Conservation (phyloP, 1,140 invertebrate genomes). For the Sycophila sp. region DNA sequence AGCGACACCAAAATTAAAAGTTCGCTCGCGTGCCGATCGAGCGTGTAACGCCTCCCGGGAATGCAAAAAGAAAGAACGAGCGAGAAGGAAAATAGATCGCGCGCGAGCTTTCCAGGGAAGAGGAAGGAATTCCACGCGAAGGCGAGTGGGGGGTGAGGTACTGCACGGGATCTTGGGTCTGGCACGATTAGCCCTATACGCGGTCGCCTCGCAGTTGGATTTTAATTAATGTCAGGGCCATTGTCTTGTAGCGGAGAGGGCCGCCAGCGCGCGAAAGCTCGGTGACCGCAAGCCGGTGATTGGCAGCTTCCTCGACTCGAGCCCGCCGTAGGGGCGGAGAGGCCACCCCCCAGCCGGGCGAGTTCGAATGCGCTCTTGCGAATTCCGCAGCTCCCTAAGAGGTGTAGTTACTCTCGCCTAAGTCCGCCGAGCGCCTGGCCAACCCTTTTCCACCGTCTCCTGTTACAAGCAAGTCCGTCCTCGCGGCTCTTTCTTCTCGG, state of each 20-base stretch:
- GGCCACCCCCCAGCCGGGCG: not conserved
- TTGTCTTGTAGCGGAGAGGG: constrained; percentile 7
- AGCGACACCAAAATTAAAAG: constrained; percentile 30
- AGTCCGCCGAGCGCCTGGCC: not conserved
- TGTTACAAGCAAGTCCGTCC: too few relatives aligned
- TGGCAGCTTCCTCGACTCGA: constrained; percentile 10
- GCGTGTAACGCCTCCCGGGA: constrained; percentile 5
- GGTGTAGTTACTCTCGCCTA: not conserved
- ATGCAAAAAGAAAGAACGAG: constrained; percentile 4
- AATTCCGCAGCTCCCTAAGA: constrained; percentile 21
- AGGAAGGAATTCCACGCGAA: not conserved
- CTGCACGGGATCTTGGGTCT: not conserved
- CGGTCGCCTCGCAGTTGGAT: constrained; percentile 23
- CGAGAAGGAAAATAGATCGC: not conserved
- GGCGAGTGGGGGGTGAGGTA: not conserved
- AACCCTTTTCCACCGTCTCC: not conserved
- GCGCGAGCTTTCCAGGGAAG: not conserved
- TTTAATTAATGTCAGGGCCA: constrained; percentile 40
- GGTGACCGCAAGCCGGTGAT: constrained; percentile 26
- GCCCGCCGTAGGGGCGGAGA: not conserved
- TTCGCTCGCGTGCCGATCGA: constrained; percentile 20
- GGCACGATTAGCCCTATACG: constrained; percentile 16
- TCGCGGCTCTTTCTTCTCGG: too few relatives aligned
- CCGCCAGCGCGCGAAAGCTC: not conserved
- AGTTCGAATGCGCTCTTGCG: not conserved